A percentile compares a stretch with the other conserved stretches of the same genome.
These are phyloP conservation scores for Rhombomys opimus DNA, from an alignment of 2,113 vertebrate genomes.

Conservation along the genomic window DNA sequence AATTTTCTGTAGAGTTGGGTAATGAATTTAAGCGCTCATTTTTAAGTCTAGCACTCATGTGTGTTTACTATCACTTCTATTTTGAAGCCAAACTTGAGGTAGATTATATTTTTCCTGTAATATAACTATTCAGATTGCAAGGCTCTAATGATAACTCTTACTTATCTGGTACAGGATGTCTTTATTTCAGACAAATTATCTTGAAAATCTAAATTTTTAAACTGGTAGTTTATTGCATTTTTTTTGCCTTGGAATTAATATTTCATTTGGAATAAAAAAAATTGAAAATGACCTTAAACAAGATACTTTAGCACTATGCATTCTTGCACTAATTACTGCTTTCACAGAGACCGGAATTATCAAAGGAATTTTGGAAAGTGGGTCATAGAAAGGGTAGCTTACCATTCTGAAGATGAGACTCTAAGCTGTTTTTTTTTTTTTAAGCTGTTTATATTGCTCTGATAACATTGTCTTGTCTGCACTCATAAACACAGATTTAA, in stretches of 20 bases:
- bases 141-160: background rate
- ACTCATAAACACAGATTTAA: slow-evolving; percentile 45
- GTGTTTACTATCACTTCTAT: slow-evolving; percentile 11
- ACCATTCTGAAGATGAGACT: slow-evolving; percentile 2
- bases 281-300: slow-evolving; percentile 55
- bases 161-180: background rate
- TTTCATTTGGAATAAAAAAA: slow-evolving; percentile 37
- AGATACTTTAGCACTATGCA: background rate
- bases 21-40: background rate
- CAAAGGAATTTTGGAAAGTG: slow-evolving; percentile 45
- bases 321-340: slow-evolving; percentile 16
- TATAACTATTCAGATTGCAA: background rate
- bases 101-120: slow-evolving; percentile 5
- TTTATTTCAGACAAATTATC: background rate
- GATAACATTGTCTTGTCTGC: slow-evolving; percentile 44
- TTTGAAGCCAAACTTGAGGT: slow-evolving; percentile 15
- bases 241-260: background rate
- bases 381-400: slow-evolving; percentile 42
- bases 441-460: slow-evolving; percentile 46
- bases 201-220: background rate
- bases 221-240: background rate
- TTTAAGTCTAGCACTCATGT: background rate
- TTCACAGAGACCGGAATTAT: background rate
- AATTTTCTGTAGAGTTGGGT: background rate
- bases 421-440: slow-evolving; percentile 36